phyloP scores from a whole-genome alignment of 2,888 invertebrate genomes.

The Drosophila paramelanica region DNA sequence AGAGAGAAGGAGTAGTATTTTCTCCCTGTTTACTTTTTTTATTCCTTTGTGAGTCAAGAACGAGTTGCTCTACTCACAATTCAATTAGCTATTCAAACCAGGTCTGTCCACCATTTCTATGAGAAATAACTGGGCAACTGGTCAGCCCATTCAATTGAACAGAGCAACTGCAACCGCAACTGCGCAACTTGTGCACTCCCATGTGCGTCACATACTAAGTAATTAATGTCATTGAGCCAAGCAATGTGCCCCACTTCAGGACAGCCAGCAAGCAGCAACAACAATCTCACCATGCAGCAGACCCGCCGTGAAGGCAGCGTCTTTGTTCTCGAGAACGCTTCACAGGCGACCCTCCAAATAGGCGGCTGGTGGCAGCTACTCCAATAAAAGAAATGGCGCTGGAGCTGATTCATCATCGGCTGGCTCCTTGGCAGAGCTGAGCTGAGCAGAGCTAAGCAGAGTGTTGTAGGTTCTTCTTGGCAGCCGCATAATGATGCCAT shows the following conservation, averaged over 20 bases:
- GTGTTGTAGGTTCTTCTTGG: neutral
- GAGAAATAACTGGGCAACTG: slow-evolving; percentile 32
- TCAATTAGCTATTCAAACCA: slow-evolving; percentile 14
- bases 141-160: slow-evolving; percentile 32
- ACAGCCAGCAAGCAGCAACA: neutral
- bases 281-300: too few relatives aligned
- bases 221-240: slow-evolving; percentile 54
- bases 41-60: slow-evolving; percentile 3
- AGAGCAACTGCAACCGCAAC: too few relatives aligned
- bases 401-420: slow-evolving; percentile 48
- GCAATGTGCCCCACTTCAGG: slow-evolving; percentile 55
- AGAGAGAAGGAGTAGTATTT: too few relatives aligned
- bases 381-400: slow-evolving; percentile 1
- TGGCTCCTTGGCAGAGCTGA: slow-evolving; percentile 33
- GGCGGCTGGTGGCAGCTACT: neutral
- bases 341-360: neutral
- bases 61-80: slow-evolving; percentile 19
- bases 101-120: neutral
- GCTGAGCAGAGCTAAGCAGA: too few relatives aligned
- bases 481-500: slow-evolving; percentile 71
- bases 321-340: slow-evolving; percentile 28
- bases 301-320: slow-evolving; percentile 17
- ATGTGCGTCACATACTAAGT: slow-evolving; percentile 18
- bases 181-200: slow-evolving; percentile 4
- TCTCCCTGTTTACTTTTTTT: neutral